Evolutionary conservation across 2,888 invertebrate species (phyloP).

Genomic region (Melanostoma mellinum): DNA sequence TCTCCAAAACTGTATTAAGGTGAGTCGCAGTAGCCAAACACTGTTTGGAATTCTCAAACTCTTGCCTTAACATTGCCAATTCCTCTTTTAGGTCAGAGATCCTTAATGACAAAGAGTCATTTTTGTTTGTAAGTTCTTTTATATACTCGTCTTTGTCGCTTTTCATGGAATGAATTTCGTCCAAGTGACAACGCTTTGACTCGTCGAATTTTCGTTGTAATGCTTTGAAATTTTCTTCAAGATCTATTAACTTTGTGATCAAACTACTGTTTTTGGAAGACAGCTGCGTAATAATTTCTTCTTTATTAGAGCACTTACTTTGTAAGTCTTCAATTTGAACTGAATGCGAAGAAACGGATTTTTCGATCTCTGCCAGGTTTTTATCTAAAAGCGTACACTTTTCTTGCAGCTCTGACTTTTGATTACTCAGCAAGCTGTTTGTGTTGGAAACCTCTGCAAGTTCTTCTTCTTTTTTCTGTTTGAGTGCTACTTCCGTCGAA

Average conservation of each 20-base stretch:
- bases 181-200: not conserved
- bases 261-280: not conserved
- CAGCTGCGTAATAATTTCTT: not conserved
- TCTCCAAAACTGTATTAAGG: constrained; percentile 49
- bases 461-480: constrained; percentile 1
- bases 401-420: constrained; percentile 20
- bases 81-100: constrained; percentile 8
- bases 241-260: not conserved
- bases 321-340: not conserved
- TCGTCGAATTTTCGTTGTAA: constrained; percentile 17
- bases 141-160: constrained; percentile 29
- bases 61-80: constrained; percentile 2
- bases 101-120: not conserved
- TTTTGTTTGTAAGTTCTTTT: constrained; percentile 5
- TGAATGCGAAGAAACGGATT: not conserved
- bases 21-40: constrained; percentile 18
- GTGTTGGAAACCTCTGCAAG: not conserved
- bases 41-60: constrained; percentile 32
- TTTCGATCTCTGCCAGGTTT: not conserved
- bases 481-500: not conserved
- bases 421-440: constrained; percentile 11
- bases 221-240: not conserved
- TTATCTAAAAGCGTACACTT: not conserved
- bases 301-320: constrained; percentile 9
- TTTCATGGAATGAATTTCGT: constrained; percentile 19